A percentile compares a stretch with the other conserved stretches of the same genome.
These are phyloP conservation scores for Paedocypris micromegethes DNA, from an alignment of 2,797 vertebrate genomes.

Conservation along the genomic window DNA sequence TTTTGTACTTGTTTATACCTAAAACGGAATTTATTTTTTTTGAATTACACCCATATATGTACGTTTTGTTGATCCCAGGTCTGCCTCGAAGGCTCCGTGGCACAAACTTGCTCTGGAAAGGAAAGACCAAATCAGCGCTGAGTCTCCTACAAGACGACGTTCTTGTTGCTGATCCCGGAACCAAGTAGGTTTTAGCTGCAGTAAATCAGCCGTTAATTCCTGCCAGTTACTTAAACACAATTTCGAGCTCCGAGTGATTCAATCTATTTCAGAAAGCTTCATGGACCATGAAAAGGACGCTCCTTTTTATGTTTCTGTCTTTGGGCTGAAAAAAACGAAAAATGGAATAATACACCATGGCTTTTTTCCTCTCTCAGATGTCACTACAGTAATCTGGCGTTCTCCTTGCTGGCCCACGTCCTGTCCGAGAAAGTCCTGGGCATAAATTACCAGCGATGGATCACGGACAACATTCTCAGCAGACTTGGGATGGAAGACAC, in stretches of 20 bases:
- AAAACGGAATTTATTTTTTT: too few relatives aligned
- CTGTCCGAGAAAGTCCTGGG: conserved; percentile 75
- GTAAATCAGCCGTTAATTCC: background rate
- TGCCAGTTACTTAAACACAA: conserved; percentile 1
- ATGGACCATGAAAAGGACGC: background rate
- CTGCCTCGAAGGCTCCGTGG: conserved; percentile 83
- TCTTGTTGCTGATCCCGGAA: conserved; percentile 87
- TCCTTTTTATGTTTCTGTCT: background rate
- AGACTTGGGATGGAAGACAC: conserved; percentile 90
- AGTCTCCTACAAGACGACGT: conserved; percentile 84
- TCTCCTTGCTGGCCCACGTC: conserved; percentile 86
- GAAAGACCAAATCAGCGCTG: conserved; percentile 83
- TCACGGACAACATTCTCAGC: conserved; percentile 82
- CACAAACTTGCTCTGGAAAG: conserved; percentile 88
- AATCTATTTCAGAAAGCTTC: conserved; percentile 8
- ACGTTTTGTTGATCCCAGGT: conserved; percentile 59
- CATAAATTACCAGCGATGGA: conserved; percentile 84
- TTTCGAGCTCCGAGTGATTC: background rate
- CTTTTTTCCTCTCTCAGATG: conserved; percentile 64
- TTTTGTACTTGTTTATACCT: too few relatives aligned
- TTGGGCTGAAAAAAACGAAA: background rate
- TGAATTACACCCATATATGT: too few relatives aligned
- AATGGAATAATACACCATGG: background rate
- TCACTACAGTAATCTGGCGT: conserved; percentile 93
- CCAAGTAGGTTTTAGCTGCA: conserved; percentile 68